Evolutionary conservation across 1,140 invertebrate genomes (phyloP), one percentile per base, ranked within the genome.

Genomic region (Caerostris extrusa): DNA sequence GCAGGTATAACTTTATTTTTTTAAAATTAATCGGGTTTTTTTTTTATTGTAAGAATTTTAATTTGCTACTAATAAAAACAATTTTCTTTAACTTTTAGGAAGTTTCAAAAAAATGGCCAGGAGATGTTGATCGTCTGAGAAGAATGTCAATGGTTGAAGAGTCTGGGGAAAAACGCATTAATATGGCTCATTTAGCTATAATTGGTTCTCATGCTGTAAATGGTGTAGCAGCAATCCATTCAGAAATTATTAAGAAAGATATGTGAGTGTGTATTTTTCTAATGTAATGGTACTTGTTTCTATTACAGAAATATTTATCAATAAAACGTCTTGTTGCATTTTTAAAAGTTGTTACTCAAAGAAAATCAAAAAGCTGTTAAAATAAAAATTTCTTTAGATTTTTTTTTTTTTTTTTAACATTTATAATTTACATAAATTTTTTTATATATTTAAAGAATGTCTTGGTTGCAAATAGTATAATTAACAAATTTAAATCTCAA

Each of bases 171-270:
- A 99, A 99, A 96, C 97, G 98, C 93, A 98, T 99, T n/a, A 99
- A 99, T 95, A 99, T 99, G 99, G 99, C 99, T 2, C 97, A 99
- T 96, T 96, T 99, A 83, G 98, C 98, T n/a, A 99, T 99, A 95
- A 98, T 99, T 92, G 99, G 99, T 83, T 98, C 98, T 8, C 99
- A 99, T 96, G 98, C 98, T 67, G 98, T 99, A 60, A 99, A 99
- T 96, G 99, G 99, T 64, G 99, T 99, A 3, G 99, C 99, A 4
- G 97, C 97, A 87, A 98, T 99, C 91, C 99, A 99, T 96, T 99
- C 99, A 1, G 98, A 99, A 95, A 99, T 99, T 95, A 97, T 99
- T 86, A 99, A 99, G 96, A 96, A 96, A 5, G 97, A 97, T 95
- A 97, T 98, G 92, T 89, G 82, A 93, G 93, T 82, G 7, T 19